A percentile compares a stretch with the other conserved stretches of the same genome.
Evolutionary conservation across 2,113 vertebrate species (phyloP).

Genomic region (Anoura caudifer): DNA sequence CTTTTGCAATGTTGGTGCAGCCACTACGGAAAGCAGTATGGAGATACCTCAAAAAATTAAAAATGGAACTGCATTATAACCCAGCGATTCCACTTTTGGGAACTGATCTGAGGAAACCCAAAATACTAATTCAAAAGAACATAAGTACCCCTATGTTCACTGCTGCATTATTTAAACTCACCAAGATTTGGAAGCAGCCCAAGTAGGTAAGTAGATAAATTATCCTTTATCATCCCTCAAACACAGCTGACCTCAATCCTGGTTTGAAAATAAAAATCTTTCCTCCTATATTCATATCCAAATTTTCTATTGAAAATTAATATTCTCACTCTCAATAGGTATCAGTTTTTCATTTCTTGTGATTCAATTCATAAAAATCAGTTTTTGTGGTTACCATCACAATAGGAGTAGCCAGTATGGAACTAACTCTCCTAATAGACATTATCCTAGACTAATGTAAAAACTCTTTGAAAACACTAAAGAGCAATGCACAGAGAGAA

Average conservation of each 20-base stretch:
- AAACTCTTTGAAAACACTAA: neutral
- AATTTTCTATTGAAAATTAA: constrained; percentile 9
- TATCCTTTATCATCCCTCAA: neutral
- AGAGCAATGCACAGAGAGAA: neutral
- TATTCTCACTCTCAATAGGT: neutral
- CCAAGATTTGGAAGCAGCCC: too few relatives aligned
- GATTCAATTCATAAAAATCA: neutral
- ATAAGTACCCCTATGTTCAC: too few relatives aligned
- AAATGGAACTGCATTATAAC: too few relatives aligned
- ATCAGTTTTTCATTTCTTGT: neutral
- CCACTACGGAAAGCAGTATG: too few relatives aligned
- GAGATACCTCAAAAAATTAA: too few relatives aligned
- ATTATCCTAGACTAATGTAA: neutral
- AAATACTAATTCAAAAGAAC: too few relatives aligned
- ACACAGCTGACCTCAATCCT: neutral
- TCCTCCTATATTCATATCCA: neutral
- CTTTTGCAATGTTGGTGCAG: too few relatives aligned
- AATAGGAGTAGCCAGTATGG: neutral
- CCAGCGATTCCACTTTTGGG: too few relatives aligned
- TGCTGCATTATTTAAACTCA: too few relatives aligned
- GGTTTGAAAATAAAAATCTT: neutral
- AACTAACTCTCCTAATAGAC: neutral
- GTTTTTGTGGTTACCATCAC: neutral
- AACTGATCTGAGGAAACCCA: too few relatives aligned
- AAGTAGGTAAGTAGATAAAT: neutral